Conservation (phyloP, 2,888 invertebrate genomes). For the Dryococelus australis region DNA sequence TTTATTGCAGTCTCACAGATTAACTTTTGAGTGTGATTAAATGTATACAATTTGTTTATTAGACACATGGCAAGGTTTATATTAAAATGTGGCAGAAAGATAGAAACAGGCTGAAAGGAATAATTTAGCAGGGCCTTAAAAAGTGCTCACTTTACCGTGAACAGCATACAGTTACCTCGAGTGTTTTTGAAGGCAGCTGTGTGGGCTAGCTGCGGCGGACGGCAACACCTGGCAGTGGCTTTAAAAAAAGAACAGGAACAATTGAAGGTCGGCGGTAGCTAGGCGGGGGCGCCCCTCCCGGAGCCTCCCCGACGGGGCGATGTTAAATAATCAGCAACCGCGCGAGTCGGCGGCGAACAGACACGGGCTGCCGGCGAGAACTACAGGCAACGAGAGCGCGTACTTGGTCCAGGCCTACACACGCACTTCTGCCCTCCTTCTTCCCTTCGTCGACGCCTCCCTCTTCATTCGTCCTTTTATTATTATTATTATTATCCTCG, state of each 20-base stretch:
- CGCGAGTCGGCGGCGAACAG: background rate
- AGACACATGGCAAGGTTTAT: no score
- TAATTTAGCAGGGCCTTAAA: no score
- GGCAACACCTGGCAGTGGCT: conserved; percentile 17
- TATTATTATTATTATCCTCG: background rate
- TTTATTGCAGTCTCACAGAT: no score
- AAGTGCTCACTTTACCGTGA: no score
- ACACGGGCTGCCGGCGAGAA: background rate
- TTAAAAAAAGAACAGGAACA: background rate
- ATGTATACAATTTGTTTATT: no score
- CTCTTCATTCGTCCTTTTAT: background rate
- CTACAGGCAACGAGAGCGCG: background rate
- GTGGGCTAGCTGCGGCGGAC: background rate
- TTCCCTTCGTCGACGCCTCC: background rate
- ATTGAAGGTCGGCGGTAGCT: background rate
- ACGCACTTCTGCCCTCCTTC: background rate
- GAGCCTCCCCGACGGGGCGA: background rate
- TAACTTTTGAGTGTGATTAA: no score
- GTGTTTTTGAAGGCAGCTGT: background rate
- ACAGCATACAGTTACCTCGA: no score
- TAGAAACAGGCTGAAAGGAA: no score
- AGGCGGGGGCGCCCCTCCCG: background rate
- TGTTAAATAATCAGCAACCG: no score
- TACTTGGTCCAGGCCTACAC: background rate
- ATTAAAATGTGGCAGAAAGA: no score